Evolutionary conservation across 2,888 invertebrate species (phyloP).

Genomic region (Meta bourneti): DNA sequence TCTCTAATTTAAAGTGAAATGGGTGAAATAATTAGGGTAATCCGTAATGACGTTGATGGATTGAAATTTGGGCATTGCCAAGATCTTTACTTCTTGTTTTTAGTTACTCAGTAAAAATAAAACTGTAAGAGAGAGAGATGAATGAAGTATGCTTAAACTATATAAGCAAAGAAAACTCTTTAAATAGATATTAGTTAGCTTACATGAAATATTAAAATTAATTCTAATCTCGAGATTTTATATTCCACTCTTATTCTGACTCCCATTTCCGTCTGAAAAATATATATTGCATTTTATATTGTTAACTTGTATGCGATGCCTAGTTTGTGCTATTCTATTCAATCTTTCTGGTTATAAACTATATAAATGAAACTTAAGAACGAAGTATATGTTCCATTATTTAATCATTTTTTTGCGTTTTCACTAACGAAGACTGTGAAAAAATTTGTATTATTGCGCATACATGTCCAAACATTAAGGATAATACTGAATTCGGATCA

Average conservation of each 20-base stretch:
- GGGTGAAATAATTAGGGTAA: neutral
- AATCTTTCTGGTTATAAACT: neutral
- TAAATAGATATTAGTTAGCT: neutral
- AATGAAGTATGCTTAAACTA: neutral
- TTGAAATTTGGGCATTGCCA: neutral
- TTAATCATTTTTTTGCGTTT: neutral
- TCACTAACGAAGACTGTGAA: too few relatives aligned
- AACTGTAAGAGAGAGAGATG: neutral
- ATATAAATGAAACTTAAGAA: neutral
- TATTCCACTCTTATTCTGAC: neutral
- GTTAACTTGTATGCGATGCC: neutral
- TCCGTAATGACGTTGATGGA: neutral
- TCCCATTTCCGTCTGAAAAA: neutral
- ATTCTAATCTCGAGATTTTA: neutral
- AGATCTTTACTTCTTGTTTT: neutral
- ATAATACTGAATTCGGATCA: too few relatives aligned
- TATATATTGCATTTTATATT: neutral
- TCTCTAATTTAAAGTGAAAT: neutral
- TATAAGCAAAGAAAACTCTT: neutral
- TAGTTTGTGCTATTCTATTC: too few relatives aligned
- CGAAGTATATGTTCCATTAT: neutral
- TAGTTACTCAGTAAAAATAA: neutral
- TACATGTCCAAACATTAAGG: too few relatives aligned
- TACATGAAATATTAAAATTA: neutral
- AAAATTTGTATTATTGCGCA: too few relatives aligned